These are phyloP conservation scores for Dryobotodes eremita DNA, from an alignment of 2,888 invertebrate species.

Conservation along the genomic window DNA sequence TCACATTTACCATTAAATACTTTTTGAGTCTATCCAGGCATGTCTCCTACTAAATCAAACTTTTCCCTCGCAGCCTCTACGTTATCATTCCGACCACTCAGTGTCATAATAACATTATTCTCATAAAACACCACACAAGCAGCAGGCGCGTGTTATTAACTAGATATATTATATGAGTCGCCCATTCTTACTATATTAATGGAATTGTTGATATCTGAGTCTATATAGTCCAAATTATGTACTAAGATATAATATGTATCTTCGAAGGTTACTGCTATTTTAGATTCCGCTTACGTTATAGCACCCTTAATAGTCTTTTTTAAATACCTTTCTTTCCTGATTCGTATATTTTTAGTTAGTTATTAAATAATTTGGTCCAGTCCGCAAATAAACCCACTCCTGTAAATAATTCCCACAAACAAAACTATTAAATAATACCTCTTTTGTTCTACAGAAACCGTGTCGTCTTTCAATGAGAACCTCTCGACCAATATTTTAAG, in stretches of 20 bases:
- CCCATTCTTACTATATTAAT: conserved; percentile 10
- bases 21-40: neutral
- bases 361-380: conserved; percentile 13
- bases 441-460: conserved; percentile 74
- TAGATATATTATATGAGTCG: conserved; percentile 47
- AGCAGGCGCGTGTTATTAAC: conserved; percentile 42
- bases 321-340: neutral
- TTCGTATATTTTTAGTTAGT: neutral
- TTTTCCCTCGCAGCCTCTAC: neutral
- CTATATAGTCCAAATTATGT: neutral
- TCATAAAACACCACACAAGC: conserved; percentile 46
- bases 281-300: neutral
- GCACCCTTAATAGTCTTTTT: neutral
- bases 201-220: conserved; percentile 9
- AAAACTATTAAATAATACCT: conserved; percentile 69
- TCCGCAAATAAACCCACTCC: conserved; percentile 46
- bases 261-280: neutral
- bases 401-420: conserved; percentile 71
- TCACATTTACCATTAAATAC: neutral
- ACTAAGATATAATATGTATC: neutral
- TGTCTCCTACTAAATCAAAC: neutral
- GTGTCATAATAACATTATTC: conserved; percentile 21
- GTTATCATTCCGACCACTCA: conserved; percentile 45
- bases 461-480: conserved; percentile 73
- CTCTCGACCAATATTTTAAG: conserved; percentile 81